phyloP scores from a whole-genome alignment of 1,140 invertebrate genomes.

The Drosophila orena region DNA sequence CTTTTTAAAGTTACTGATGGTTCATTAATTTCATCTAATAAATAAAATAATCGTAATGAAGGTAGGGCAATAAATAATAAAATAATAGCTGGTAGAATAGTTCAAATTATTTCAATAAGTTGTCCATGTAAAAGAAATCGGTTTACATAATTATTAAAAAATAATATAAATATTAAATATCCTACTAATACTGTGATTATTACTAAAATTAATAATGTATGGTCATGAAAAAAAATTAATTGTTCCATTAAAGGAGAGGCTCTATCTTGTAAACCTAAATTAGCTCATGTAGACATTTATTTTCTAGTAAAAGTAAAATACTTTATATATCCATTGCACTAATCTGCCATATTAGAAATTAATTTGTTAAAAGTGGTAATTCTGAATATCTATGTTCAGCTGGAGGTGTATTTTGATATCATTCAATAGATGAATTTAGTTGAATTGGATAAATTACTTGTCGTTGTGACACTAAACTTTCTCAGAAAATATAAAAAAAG shows the following conservation, averaged over 20 bases:
- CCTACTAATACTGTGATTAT: slow-evolving; percentile 87
- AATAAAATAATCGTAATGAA: slow-evolving; percentile 87
- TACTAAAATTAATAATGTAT: too few relatives aligned
- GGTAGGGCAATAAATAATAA: slow-evolving; percentile 88
- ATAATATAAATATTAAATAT: slow-evolving; percentile 86
- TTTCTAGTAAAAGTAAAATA: slow-evolving; percentile 86
- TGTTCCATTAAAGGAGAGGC: too few relatives aligned
- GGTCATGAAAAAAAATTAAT: too few relatives aligned
- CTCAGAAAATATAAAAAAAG: too few relatives aligned
- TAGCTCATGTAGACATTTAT: slow-evolving; percentile 85
- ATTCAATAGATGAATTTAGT: too few relatives aligned
- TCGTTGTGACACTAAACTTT: too few relatives aligned
- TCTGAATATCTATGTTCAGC: slow-evolving; percentile 86
- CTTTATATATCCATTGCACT: too few relatives aligned
- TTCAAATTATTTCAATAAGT: too few relatives aligned
- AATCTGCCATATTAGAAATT: slow-evolving; percentile 86
- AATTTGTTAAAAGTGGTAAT: slow-evolving; percentile 85
- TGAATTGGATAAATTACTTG: too few relatives aligned
- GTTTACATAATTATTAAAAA: too few relatives aligned
- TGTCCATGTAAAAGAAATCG: too few relatives aligned
- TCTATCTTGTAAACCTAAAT: slow-evolving; percentile 86
- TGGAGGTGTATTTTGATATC: slow-evolving; percentile 85
- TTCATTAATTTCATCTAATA: slow-evolving; percentile 87
- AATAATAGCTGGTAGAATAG: too few relatives aligned
- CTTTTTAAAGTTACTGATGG: slow-evolving; percentile 87